Base-by-base conservation (phyloP, 2,113 vertebrate species). In the Rhinogobius similis region DNA sequence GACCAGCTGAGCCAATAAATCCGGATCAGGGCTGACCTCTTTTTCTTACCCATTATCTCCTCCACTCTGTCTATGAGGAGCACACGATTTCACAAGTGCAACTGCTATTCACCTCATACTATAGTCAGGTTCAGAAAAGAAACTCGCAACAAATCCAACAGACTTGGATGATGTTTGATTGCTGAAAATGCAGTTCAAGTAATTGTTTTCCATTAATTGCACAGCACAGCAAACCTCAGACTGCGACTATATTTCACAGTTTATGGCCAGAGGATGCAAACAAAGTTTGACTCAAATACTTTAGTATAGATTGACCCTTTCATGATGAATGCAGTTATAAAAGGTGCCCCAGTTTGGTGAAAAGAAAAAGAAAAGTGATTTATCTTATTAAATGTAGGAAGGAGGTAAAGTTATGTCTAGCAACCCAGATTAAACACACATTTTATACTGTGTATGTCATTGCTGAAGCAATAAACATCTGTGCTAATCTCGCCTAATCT, bases 1-100 rank as follows among this genome's bases (percentile, higher is more conserved):
- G 82, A 86, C 81, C 83, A 82, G 79, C 84, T 82, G 76, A 82
- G 83, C 76, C 86, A 85, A 88, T 87, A 86, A 82, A 85, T 83
- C 81, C 67, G 24, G 69, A 81, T 87, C 77, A 78, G 66, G 70
- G 65, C 32, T 72, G 76, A 81, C 79, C 73, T 70, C 67, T 73
- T 78, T 75, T 75, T 65, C 65, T 39, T 29, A 32, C 11, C 23
- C 55, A 59, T 26, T 29, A 44, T 64, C 68, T 58, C 65, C 10
- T 65, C 62, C 23, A 65, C 52, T 46, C 44, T 70, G 65, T 56
- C 41, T 14, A 67, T 23, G 68, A 55, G 59, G 27, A 39, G 21
- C 72, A 53, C 44, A 43, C 14, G 50, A 32, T 64, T 43, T 21
- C 62, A 71, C 67, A 68, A 36, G 53, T 55, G 70, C 36, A 9